These are phyloP conservation scores for Myotis pilosus DNA, from an alignment of 2,797 vertebrate species.

Conservation along the genomic window DNA sequence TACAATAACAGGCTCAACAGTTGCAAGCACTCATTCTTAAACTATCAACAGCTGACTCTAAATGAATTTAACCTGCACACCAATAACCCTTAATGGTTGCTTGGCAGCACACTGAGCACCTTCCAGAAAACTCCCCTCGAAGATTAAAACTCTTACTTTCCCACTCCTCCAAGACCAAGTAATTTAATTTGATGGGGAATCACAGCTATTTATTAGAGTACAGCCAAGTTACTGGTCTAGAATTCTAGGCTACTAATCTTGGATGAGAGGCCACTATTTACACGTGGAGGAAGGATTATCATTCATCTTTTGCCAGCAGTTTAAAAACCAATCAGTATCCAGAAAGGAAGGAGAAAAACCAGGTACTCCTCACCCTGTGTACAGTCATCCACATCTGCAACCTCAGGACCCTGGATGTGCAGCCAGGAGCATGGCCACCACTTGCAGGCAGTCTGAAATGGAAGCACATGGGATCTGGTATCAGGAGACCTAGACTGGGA, in stretches of 20 bases:
- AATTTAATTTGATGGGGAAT: conserved; percentile 23
- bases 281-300: background rate
- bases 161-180: background rate
- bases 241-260: background rate
- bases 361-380: background rate
- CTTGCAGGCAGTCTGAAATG: background rate
- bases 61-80: conserved; percentile 9
- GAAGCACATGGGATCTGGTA: background rate
- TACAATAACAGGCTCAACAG: conserved; percentile 6
- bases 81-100: background rate
- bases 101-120: background rate
- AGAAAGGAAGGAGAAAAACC: background rate
- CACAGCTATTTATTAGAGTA: conserved; percentile 21
- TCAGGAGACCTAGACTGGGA: background rate
- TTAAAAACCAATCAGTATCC: background rate
- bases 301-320: background rate
- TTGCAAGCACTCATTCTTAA: background rate
- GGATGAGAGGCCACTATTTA: background rate
- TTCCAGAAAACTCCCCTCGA: conserved; percentile 18
- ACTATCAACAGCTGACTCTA: background rate
- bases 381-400: background rate
- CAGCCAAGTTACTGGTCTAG: conserved; percentile 24
- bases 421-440: background rate
- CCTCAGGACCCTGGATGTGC: background rate
- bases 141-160: conserved; percentile 10